Base-by-base conservation (phyloP, 2,888 invertebrate species). In the Emmelina monodactyla region DNA sequence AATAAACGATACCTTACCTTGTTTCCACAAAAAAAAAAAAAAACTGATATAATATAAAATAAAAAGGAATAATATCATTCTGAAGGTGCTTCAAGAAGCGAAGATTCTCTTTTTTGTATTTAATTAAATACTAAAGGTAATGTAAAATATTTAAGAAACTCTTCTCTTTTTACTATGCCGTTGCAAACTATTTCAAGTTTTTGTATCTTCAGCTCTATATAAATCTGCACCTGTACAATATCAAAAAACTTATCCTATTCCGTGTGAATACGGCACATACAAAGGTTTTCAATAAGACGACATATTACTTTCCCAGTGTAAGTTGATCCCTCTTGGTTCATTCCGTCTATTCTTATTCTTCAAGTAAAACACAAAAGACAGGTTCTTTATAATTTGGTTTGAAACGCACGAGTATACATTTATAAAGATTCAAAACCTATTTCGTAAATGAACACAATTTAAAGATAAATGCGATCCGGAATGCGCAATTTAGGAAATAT, bases 391-490 rank as follows among this genome's bases (percentile, higher is more conserved):
- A 25, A 7, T 25, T n/a, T 25, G 45, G 44, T 64, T 54, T 44
- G 48, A 49, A 53, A 43, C 53, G 47, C 55, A 53, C 56, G 59
- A 61, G 58, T 57, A 54, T 62, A 50, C 67, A 73, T 78, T 73
- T 76, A 67, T 79, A 78, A 62, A 70, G 78, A 75, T 78, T 69
- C 60, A 46, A 55, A 72, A 65, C 59, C 61, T 62, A 72, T 78
- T 67, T 63, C 55, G 41, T 55, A 68, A 76, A 78, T 75, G 76
- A 75, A 68, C 62, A 69, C 75, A 76, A 79, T 79, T 75, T 75
- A 61, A 64, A 71, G 68, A 73, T 58, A 64, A 65, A 76, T 76
- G 68, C 53, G 57, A 56, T 63, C 62, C 58, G 57, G 51, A 61
- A 66, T 68, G 63, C 53, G 50, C 65, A 66, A 64, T 78, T n/a